Evolutionary conservation across 2,113 vertebrate genomes (phyloP).

Genomic region (Siphamia tubifer): DNA sequence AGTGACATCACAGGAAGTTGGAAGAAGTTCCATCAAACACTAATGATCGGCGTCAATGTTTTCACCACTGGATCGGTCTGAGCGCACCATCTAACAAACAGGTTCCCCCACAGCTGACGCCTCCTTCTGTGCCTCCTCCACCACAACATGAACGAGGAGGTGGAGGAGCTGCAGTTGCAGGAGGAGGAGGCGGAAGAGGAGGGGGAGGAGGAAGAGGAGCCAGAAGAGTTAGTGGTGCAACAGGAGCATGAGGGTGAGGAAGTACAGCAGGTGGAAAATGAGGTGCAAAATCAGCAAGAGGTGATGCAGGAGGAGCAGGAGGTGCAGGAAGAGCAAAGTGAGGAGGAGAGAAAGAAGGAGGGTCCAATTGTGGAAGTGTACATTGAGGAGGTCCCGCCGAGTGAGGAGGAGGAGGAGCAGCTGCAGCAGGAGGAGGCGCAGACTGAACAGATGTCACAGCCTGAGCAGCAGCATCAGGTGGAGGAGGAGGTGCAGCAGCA

Average conservation of each 20-base stretch:
- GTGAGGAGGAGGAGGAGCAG: background rate
- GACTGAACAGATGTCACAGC: background rate
- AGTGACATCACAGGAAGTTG: constrained; percentile 56
- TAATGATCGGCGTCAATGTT: constrained; percentile 20
- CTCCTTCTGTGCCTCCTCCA: background rate
- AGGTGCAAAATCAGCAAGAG: background rate
- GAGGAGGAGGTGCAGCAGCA: background rate
- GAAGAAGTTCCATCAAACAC: constrained; percentile 42
- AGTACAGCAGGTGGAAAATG: too few species aligned
- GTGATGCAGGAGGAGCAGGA: background rate
- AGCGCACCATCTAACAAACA: too few species aligned
- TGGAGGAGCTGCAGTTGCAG: background rate
- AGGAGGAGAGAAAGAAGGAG: background rate
- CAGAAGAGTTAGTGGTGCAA: too few species aligned
- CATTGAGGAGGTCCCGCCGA: constrained; percentile 2
- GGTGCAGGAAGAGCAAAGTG: background rate
- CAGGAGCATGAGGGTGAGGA: background rate
- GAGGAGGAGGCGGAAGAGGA: background rate
- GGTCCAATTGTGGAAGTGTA: background rate
- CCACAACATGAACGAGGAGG: constrained; percentile 41
- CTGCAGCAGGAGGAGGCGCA: background rate
- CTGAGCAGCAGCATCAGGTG: background rate
- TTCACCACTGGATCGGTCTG: constrained; percentile 1
- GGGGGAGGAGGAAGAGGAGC: background rate
- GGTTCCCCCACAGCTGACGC: too few species aligned